Conservation (phyloP, 2,888 invertebrate genomes). For the Dugesia japonica region DNA sequence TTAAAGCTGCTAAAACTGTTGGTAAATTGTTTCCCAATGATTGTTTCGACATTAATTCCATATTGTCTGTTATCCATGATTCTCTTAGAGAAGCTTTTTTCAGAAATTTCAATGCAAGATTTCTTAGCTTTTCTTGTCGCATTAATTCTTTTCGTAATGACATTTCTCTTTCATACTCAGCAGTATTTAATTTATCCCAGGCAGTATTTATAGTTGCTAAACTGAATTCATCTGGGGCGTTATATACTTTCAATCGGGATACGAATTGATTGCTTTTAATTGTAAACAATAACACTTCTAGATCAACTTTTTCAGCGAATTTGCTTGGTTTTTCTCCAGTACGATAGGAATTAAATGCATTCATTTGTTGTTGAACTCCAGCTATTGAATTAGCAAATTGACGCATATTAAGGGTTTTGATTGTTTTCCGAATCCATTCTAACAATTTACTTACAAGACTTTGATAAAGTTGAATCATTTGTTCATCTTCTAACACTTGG, state of each 20-base stretch:
- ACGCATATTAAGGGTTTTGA: constrained; percentile 75
- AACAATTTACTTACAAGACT: constrained; percentile 77
- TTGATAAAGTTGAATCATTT: constrained; percentile 89
- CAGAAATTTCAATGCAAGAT: constrained; percentile 84
- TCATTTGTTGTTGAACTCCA: constrained; percentile 83
- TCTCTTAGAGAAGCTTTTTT: constrained; percentile 97
- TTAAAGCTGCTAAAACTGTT: constrained; percentile 94
- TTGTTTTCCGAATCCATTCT: constrained; percentile 89
- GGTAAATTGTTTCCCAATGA: constrained; percentile 96
- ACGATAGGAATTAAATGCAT: constrained; percentile 77
- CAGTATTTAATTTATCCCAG: constrained; percentile 90
- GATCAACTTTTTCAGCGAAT: constrained; percentile 48
- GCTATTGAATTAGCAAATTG: constrained; percentile 82
- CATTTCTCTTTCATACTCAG: constrained; percentile 90
- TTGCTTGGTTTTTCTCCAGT: constrained; percentile 86
- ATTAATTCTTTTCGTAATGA: constrained; percentile 91
- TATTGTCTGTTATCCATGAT: constrained; percentile 97
- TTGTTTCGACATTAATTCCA: constrained; percentile 79
- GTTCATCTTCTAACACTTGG: constrained; percentile 93
- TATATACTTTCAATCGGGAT: constrained; percentile 63
- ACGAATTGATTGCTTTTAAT: constrained; percentile 75
- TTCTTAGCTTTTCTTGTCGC: constrained; percentile 88
- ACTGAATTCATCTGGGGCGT: constrained; percentile 87
- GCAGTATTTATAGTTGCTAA: constrained; percentile 98
- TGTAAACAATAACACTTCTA: constrained; percentile 53